Conservation (phyloP, 2,113 vertebrate species). For the Oncorhynchus keta region DNA sequence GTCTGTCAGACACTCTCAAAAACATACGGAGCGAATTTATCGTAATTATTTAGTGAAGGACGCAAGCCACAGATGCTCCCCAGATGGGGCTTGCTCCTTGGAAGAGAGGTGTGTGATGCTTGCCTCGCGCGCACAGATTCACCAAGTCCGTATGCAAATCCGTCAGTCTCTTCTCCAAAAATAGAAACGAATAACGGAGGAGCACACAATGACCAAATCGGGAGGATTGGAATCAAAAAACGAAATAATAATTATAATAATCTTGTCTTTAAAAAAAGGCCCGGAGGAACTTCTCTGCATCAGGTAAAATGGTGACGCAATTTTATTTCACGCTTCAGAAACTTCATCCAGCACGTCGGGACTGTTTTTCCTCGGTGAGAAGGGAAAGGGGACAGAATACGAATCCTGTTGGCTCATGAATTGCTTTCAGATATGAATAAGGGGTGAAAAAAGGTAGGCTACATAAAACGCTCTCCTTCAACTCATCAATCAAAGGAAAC, state of each 20-base stretch:
- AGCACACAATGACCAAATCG: neutral
- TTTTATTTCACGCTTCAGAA: neutral
- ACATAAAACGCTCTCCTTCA: neutral
- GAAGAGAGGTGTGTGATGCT: neutral
- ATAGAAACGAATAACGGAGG: neutral
- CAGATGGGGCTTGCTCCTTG: constrained; percentile 8
- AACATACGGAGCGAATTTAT: constrained; percentile 36
- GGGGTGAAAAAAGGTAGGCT: neutral
- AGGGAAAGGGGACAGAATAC: too few species aligned
- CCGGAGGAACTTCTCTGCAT: neutral
- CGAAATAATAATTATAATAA: neutral
- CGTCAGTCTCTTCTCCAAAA: neutral
- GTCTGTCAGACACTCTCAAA: constrained; percentile 31
- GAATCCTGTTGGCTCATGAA: too few species aligned
- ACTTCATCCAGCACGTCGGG: neutral
- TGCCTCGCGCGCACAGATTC: neutral
- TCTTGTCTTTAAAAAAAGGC: too few species aligned
- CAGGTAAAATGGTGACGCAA: neutral
- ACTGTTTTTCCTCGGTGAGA: neutral
- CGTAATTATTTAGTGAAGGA: constrained; percentile 1
- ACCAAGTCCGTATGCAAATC: neutral
- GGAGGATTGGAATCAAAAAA: neutral
- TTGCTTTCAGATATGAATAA: too few species aligned
- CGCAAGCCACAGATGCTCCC: neutral
- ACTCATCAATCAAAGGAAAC: neutral